A percentile compares a stretch with the other conserved stretches of the same genome.
Evolutionary conservation across 2,797 vertebrate genomes (phyloP).

Genomic region (Sternotherus odoratus): DNA sequence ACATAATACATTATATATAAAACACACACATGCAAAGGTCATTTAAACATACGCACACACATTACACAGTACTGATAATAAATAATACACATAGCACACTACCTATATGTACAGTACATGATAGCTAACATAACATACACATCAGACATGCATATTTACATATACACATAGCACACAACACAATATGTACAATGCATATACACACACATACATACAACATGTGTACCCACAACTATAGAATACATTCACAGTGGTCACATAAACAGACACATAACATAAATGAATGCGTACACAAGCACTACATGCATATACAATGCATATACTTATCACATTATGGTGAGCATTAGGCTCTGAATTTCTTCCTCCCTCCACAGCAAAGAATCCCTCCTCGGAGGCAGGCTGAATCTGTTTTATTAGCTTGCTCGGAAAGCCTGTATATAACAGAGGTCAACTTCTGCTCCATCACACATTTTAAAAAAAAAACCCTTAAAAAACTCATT

Average conservation of each 20-base stretch:
- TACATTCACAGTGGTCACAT: background rate
- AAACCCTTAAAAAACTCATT: background rate
- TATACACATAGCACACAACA: background rate
- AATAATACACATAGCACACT: background rate
- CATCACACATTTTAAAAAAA: accelerated
- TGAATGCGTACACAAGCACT: background rate
- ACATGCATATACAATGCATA: background rate
- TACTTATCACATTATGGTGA: background rate
- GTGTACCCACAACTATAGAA: background rate
- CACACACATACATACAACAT: background rate
- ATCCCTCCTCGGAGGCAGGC: accelerated
- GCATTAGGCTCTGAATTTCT: background rate
- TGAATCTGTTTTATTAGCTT: background rate
- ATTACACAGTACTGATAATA: background rate
- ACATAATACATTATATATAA: background rate
- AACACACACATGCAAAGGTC: accelerated
- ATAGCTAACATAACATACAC: background rate
- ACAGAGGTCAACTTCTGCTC: constrained; percentile 4
- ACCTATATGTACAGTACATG: background rate
- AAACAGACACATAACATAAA: constrained; percentile 14
- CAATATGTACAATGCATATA: background rate
- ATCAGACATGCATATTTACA: background rate
- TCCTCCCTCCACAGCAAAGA: too few relatives aligned
- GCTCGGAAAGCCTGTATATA: background rate
- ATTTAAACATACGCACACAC: background rate